A percentile compares a stretch with the other conserved stretches of the same genome.
Evolutionary conservation across 1,140 invertebrate genomes (phyloP).

Genomic region (Neuroterus valhalla): DNA sequence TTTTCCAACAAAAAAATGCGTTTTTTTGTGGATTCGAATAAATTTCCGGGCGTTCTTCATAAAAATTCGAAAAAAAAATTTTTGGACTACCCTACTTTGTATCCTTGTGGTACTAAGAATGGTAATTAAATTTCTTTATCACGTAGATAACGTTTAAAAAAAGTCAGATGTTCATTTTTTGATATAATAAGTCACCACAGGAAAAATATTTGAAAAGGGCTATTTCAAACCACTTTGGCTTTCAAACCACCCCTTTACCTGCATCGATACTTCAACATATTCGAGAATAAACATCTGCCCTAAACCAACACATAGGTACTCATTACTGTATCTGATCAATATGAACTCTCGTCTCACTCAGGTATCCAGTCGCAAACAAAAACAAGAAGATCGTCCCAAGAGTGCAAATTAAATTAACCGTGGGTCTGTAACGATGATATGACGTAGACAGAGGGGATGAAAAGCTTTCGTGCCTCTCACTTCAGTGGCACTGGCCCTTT

Average conservation of each 20-base stretch:
- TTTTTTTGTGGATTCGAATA: too few species aligned
- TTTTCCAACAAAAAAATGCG: too few species aligned
- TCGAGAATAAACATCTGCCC: not conserved
- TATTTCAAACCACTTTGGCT: too few species aligned
- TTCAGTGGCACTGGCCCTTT: constrained; percentile 49
- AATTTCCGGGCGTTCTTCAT: too few species aligned
- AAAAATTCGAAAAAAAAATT: too few species aligned
- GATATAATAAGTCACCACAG: too few species aligned
- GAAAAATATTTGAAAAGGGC: too few species aligned
- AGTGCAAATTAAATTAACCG: constrained; percentile 55
- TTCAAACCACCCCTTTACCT: not conserved
- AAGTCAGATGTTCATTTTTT: too few species aligned
- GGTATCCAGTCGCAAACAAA: constrained; percentile 37
- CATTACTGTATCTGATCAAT: not conserved
- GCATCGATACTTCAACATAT: not conserved
- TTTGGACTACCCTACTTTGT: too few species aligned
- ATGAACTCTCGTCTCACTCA: constrained; percentile 8
- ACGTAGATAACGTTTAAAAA: too few species aligned
- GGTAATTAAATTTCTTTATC: too few species aligned
- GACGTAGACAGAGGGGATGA: constrained; percentile 42
- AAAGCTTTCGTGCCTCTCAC: constrained; percentile 38
- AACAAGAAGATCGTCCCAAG: constrained; percentile 27
- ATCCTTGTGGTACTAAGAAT: too few species aligned
- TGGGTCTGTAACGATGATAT: constrained; percentile 46
- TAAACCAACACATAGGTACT: not conserved